Conservation (phyloP, 2,797 vertebrate species). For the Urosaurus nigricauda region DNA sequence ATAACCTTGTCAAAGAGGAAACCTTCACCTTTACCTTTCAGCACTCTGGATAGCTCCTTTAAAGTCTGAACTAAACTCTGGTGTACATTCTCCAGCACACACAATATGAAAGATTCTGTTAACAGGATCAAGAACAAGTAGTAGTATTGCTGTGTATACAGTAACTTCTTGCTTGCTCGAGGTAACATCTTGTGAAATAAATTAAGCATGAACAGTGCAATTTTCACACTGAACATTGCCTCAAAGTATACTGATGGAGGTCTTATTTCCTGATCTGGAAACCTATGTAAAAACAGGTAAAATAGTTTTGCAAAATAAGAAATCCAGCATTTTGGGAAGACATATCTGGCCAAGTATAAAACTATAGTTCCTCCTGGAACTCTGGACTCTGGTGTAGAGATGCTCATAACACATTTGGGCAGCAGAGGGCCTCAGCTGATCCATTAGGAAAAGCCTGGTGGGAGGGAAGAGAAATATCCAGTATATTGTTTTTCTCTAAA, state of each 20-base stretch:
- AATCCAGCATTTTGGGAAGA: background rate
- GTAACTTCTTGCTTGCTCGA: background rate
- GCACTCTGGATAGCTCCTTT: no score
- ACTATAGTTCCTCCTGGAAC: no score
- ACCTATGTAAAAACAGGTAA: no score
- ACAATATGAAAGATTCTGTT: no score
- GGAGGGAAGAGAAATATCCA: background rate
- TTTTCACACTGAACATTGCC: constrained; percentile 11
- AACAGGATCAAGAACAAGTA: background rate
- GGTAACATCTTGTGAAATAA: background rate
- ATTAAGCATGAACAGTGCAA: background rate
- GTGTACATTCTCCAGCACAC: no score
- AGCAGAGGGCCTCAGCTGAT: background rate
- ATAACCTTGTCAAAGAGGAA: no score
- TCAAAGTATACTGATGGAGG: background rate
- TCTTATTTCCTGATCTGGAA: no score
- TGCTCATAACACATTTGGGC: background rate
- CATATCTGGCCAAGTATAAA: background rate
- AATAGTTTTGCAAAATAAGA: background rate
- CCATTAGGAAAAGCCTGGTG: background rate
- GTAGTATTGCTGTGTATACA: background rate
- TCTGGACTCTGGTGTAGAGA: background rate
- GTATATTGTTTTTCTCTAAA: background rate
- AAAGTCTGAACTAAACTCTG: no score
- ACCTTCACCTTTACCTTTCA: no score